Evolutionary conservation across 1,140 invertebrate genomes (phyloP).

Genomic region (Piezodorus guildinii): DNA sequence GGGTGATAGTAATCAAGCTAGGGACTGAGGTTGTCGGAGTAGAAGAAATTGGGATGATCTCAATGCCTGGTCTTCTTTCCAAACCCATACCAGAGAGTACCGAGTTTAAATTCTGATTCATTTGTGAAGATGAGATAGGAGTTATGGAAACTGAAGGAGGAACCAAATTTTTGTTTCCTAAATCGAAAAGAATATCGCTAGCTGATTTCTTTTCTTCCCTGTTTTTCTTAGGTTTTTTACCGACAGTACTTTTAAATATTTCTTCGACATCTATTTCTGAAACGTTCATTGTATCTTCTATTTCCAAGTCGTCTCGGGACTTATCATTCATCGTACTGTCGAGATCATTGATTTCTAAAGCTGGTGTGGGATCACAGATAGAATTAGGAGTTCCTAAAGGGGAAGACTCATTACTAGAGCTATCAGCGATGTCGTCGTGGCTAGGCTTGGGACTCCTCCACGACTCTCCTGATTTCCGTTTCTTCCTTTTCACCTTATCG

Average conservation of each 20-base stretch:
- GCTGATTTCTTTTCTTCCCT: constrained; percentile 39
- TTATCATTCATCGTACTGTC: constrained; percentile 33
- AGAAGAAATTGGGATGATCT: constrained; percentile 63
- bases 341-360: constrained; percentile 47
- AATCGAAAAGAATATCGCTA: constrained; percentile 31
- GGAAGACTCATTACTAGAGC: constrained; percentile 53
- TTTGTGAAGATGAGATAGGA: constrained; percentile 45
- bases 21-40: constrained; percentile 46
- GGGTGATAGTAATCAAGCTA: constrained; percentile 74
- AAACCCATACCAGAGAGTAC: constrained; percentile 48
- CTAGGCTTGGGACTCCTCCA: constrained; percentile 20
- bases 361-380: constrained; percentile 34
- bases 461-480: constrained; percentile 38
- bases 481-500: constrained; percentile 23
- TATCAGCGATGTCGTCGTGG: constrained; percentile 27
- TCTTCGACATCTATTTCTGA: constrained; percentile 44
- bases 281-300: constrained; percentile 44
- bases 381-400: constrained; percentile 42
- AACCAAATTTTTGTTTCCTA: constrained; percentile 38
- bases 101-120: constrained; percentile 43
- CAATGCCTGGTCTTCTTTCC: constrained; percentile 60
- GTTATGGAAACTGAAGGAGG: constrained; percentile 69
- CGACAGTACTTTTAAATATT: constrained; percentile 36
- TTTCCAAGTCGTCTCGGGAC: constrained; percentile 42
- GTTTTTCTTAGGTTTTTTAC: constrained; percentile 36